Evolutionary conservation across 2,888 invertebrate genomes (phyloP).

Genomic region (Tribolium freemani): DNA sequence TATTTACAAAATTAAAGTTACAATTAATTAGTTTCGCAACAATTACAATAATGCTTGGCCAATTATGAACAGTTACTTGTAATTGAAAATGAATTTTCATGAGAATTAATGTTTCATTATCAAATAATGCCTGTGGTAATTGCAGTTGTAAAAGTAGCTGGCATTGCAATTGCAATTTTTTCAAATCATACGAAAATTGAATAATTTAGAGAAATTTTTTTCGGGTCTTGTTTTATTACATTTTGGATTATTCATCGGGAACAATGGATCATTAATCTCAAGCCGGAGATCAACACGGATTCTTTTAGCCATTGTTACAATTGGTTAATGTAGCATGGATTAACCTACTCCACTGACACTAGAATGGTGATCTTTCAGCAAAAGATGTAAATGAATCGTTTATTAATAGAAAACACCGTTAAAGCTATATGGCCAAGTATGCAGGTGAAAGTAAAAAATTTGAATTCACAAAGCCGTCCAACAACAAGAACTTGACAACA

Average conservation of each 20-base stretch:
- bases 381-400: constrained; percentile 13
- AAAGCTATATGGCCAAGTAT: background rate
- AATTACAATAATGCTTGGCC: background rate
- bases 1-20: background rate
- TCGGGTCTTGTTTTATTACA: constrained; percentile 3
- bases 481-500: background rate
- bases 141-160: constrained; percentile 32
- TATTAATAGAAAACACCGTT: constrained; percentile 26
- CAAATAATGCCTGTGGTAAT: background rate
- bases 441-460: constrained; percentile 15
- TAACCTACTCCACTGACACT: constrained; percentile 40
- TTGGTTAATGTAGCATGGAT: constrained; percentile 19
- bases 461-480: background rate
- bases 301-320: constrained; percentile 19
- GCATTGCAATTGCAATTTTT: constrained; percentile 8
- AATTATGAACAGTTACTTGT: constrained; percentile 13
- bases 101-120: constrained; percentile 7
- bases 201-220: constrained; percentile 15
- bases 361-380: constrained; percentile 1
- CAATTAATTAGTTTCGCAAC: constrained; percentile 2
- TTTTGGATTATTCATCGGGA: constrained; percentile 15
- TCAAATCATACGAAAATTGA: background rate
- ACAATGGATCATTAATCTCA: background rate
- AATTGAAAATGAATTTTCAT: constrained; percentile 5
- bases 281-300: constrained; percentile 6